A percentile compares a stretch with the other conserved stretches of the same genome.
Conservation (phyloP, 2,888 invertebrate species). For the Entomobrya proxima region DNA sequence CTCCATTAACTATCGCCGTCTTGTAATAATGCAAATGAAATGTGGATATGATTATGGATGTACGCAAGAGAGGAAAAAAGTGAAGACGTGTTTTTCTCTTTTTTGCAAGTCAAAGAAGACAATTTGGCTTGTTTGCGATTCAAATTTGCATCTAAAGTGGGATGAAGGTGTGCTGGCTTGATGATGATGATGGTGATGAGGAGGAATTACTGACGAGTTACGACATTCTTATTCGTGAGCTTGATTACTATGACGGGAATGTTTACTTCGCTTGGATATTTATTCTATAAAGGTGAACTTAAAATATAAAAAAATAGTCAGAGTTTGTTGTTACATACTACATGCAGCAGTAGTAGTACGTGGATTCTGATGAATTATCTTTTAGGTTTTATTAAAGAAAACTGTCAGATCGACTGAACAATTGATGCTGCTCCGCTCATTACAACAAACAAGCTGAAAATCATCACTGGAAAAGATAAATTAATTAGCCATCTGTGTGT, state of each 20-base stretch:
- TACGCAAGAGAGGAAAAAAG: slow-evolving; percentile 28
- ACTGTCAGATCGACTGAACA: neutral
- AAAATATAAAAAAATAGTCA: too few relatives aligned
- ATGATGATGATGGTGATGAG: slow-evolving; percentile 32
- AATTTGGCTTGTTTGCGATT: slow-evolving; percentile 57
- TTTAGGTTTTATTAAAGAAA: too few relatives aligned
- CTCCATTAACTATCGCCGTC: slow-evolving; percentile 45
- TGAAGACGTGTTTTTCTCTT: slow-evolving; percentile 29
- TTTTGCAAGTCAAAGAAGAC: slow-evolving; percentile 50
- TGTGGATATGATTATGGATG: slow-evolving; percentile 42
- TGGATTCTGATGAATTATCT: too few relatives aligned
- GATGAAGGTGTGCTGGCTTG: slow-evolving; percentile 54
- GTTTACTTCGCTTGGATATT: neutral
- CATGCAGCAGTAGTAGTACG: too few relatives aligned
- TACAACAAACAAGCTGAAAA: neutral
- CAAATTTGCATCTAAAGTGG: slow-evolving; percentile 60
- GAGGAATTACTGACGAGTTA: slow-evolving; percentile 33
- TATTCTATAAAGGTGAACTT: neutral
- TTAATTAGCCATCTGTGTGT: slow-evolving; percentile 22
- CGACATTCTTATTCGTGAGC: slow-evolving; percentile 39
- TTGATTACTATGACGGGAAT: slow-evolving; percentile 16
- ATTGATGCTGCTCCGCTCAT: neutral
- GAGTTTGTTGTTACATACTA: too few relatives aligned
- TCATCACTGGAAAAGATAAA: neutral
- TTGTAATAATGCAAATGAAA: slow-evolving; percentile 64